Base-by-base conservation (phyloP, 2,888 invertebrate species). In the Syritta pipiens region DNA sequence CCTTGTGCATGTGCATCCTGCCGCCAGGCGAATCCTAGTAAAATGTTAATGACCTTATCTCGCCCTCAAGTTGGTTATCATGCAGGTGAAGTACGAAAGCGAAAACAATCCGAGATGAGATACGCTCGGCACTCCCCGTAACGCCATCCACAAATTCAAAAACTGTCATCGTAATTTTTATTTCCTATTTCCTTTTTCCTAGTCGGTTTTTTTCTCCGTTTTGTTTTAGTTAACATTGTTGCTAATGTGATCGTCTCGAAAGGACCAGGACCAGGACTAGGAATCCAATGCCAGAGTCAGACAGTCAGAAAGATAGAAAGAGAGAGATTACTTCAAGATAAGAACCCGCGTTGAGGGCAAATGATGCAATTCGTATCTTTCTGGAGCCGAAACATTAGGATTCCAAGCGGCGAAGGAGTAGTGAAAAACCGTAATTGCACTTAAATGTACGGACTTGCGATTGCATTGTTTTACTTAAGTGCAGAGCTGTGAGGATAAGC, bases 1-100 rank as follows among this genome's bases (percentile, higher is more conserved):
- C 51, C 7, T 17, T 37, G 53, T 17, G 44, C 63, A 19, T 10
- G 12, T 14, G 51, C 32, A n/a, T 14, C 7, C 9, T 17, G 10
- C 7, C 55, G 49, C 12, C 51, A 12, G 44, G 57, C 30, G 44
- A 76, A 74, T 42, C 62, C 57, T 32, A 59, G 63, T 59, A 65
- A 77, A 77, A 77, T 77, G 76, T 77, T 71, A 77, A 77, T 77
- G 76, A 77, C 76, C 76, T 77, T 71, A 65, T 53, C 71, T 51
- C 28, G 20, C 35, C 32, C 24, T 49, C 28, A 44, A 62, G 57
- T 37, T 57, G 37, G 48, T 62, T 55, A 42, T 24, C 42, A 14
- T 10, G 28, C 26, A 42, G 28, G 51, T 65, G 63, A 28, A 69
- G 48, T 14, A n/a, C 10, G 24, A 42, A 12, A 19, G 46, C n/a